Percentiles rank a stretch among this genome's conserved stretches.
phyloP scores from a whole-genome alignment of 2,797 vertebrate genomes.

The Typhlichthys eigenmanni region DNA sequence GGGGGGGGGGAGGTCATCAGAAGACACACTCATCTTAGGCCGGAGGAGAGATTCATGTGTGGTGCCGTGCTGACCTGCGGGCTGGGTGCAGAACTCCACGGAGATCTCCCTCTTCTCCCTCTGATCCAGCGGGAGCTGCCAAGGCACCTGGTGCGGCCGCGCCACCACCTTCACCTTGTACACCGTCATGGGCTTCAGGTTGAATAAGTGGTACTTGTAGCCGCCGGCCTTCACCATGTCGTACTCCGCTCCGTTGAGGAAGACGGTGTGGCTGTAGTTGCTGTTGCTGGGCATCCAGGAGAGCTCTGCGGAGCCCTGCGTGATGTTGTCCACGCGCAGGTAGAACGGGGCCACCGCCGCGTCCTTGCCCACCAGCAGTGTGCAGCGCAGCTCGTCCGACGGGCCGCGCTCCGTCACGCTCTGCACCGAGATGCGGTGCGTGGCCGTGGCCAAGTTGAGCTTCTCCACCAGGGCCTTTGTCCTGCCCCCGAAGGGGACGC shows the following conservation, averaged over 20 bases:
- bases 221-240: slow-evolving; percentile 89
- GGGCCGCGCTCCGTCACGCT: slow-evolving; percentile 87
- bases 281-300: slow-evolving; percentile 97
- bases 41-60: background rate
- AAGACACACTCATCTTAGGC: too few species aligned
- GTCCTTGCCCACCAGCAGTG: slow-evolving; percentile 92
- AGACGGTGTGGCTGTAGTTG: slow-evolving; percentile 95
- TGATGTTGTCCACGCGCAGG: slow-evolving; percentile 88
- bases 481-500: slow-evolving; percentile 85
- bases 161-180: slow-evolving; percentile 93
- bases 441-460: slow-evolving; percentile 86
- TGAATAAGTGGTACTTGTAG: slow-evolving; percentile 92
- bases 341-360: slow-evolving; percentile 93
- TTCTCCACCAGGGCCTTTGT: slow-evolving; percentile 95
- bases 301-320: slow-evolving; percentile 89
- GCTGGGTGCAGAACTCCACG: slow-evolving; percentile 93
- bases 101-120: slow-evolving; percentile 92
- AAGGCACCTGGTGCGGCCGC: slow-evolving; percentile 97
- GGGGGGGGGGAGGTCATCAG: too few species aligned
- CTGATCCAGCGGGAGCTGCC: slow-evolving; percentile 95
- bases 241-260: slow-evolving; percentile 92
- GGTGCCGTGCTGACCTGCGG: slow-evolving; percentile 82
- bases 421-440: slow-evolving; percentile 92
- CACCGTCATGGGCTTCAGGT: slow-evolving; percentile 88
- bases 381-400: slow-evolving; percentile 93